Conservation (phyloP, 2,888 invertebrate genomes). For the Leptinotarsa peninsularis region DNA sequence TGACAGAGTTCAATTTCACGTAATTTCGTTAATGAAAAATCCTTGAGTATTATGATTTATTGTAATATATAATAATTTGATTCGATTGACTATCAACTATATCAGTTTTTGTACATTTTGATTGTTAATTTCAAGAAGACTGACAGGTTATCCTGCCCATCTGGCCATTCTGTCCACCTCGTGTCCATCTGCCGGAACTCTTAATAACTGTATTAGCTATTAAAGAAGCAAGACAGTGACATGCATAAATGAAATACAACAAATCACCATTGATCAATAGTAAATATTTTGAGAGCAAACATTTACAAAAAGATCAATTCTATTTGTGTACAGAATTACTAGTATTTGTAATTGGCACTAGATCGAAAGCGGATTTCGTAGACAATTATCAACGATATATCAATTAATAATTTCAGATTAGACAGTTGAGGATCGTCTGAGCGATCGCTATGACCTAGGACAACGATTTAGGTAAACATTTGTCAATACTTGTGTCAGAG, state of each 20-base stretch:
- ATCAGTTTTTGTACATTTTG: too few relatives aligned
- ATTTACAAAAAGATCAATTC: slow-evolving; percentile 49
- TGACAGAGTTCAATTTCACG: too few relatives aligned
- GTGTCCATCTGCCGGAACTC: neutral
- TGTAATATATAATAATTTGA: too few relatives aligned
- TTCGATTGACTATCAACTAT: too few relatives aligned
- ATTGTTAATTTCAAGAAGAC: too few relatives aligned
- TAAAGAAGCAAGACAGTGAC: neutral
- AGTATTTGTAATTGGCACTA: slow-evolving; percentile 49
- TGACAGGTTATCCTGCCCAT: neutral
- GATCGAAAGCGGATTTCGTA: slow-evolving; percentile 45
- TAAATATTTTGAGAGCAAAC: slow-evolving; percentile 53
- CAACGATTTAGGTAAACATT: slow-evolving; percentile 48
- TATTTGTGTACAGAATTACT: slow-evolving; percentile 50
- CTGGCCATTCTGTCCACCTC: neutral
- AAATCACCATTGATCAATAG: slow-evolving; percentile 43
- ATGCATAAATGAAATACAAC: slow-evolving; percentile 34
- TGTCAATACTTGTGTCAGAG: slow-evolving; percentile 31
- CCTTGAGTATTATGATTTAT: too few relatives aligned
- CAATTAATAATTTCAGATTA: slow-evolving; percentile 49
- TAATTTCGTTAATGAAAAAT: too few relatives aligned
- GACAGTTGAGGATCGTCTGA: slow-evolving; percentile 35
- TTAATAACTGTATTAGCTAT: neutral
- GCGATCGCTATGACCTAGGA: slow-evolving; percentile 45
- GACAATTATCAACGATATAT: slow-evolving; percentile 47